Percentiles rank a stretch among this genome's conserved stretches.
Conservation (phyloP, 2,888 invertebrate species). For the Nyleta sp. region DNA sequence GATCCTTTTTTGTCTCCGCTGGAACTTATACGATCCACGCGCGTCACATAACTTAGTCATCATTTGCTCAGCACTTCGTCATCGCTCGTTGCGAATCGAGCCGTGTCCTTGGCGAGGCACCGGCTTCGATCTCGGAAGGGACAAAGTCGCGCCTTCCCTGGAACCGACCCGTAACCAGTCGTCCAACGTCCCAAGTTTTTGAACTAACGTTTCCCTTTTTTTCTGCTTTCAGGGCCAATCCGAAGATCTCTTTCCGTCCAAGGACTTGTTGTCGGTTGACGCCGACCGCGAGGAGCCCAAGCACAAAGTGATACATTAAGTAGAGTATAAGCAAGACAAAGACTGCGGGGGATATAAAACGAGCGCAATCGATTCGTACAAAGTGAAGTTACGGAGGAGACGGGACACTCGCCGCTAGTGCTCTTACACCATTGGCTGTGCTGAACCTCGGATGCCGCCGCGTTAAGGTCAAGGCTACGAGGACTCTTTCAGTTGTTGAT, state of each 20-base stretch:
- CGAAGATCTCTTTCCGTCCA: slow-evolving; percentile 78
- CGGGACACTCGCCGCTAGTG: slow-evolving; percentile 48
- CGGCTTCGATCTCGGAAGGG: slow-evolving; percentile 2
- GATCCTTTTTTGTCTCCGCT: slow-evolving; percentile 15
- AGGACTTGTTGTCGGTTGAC: slow-evolving; percentile 68
- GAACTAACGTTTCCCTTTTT: slow-evolving; percentile 2
- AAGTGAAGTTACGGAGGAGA: slow-evolving; percentile 32
- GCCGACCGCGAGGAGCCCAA: slow-evolving; percentile 64
- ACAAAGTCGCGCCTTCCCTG: slow-evolving; percentile 2
- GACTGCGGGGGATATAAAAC: slow-evolving; percentile 33
- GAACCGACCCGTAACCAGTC: too few relatives aligned
- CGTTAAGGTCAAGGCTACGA: slow-evolving; percentile 57
- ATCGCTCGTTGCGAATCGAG: slow-evolving; percentile 24
- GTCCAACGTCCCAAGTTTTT: too few relatives aligned
- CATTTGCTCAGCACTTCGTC: slow-evolving; percentile 47
- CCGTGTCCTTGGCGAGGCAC: slow-evolving; percentile 39
- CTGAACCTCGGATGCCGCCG: slow-evolving; percentile 46
- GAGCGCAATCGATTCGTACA: slow-evolving; percentile 32
- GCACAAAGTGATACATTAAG: slow-evolving; percentile 72
- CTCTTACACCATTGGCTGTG: slow-evolving; percentile 55
- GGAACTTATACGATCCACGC: slow-evolving; percentile 33
- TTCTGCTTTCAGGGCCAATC: slow-evolving; percentile 58
- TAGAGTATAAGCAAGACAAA: slow-evolving; percentile 33
- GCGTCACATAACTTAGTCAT: slow-evolving; percentile 46
- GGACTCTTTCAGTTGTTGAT: slow-evolving; percentile 46